These are phyloP conservation scores for Drosophila willistoni DNA, from an alignment of 1,140 invertebrate species.

Conservation along the genomic window DNA sequence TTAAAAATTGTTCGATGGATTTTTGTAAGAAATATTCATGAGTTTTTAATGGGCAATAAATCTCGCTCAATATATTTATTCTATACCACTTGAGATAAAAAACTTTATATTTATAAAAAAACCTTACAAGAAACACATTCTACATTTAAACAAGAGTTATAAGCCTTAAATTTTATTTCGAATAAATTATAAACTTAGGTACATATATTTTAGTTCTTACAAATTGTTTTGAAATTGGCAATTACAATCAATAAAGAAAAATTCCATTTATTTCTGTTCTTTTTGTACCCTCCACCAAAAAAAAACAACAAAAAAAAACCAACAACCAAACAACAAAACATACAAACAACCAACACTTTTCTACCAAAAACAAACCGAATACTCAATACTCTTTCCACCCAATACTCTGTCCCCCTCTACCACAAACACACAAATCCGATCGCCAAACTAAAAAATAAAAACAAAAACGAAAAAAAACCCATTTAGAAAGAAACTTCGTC, in stretches of 20 bases:
- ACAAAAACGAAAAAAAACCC: constrained; percentile 29
- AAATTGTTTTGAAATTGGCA: constrained; percentile 56
- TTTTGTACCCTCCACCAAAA: constrained; percentile 55
- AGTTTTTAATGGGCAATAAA: neutral
- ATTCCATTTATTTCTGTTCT: constrained; percentile 73
- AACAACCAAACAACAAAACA: constrained; percentile 24
- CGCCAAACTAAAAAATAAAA: constrained; percentile 24
- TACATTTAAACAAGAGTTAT: neutral
- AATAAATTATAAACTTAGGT: constrained; percentile 16
- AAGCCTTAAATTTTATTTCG: constrained; percentile 14
- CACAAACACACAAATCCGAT: constrained; percentile 17
- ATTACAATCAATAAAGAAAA: constrained; percentile 61
- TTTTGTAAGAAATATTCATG: no score
- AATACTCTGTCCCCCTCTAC: constrained; percentile 35
- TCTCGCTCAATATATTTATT: neutral
- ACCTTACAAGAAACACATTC: neutral
- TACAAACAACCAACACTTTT: constrained; percentile 25
- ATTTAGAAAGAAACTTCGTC: constrained; percentile 69
- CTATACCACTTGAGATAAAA: no score
- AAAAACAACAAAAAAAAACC: constrained; percentile 35
- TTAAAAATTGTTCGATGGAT: no score
- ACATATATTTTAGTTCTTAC: constrained; percentile 47
- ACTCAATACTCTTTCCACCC: constrained; percentile 32
- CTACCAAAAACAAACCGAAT: constrained; percentile 30
- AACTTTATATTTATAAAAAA: neutral